Percentiles rank a stretch among this genome's conserved stretches.
Evolutionary conservation across 2,797 vertebrate genomes (phyloP).

Genomic region (Avahi laniger): DNA sequence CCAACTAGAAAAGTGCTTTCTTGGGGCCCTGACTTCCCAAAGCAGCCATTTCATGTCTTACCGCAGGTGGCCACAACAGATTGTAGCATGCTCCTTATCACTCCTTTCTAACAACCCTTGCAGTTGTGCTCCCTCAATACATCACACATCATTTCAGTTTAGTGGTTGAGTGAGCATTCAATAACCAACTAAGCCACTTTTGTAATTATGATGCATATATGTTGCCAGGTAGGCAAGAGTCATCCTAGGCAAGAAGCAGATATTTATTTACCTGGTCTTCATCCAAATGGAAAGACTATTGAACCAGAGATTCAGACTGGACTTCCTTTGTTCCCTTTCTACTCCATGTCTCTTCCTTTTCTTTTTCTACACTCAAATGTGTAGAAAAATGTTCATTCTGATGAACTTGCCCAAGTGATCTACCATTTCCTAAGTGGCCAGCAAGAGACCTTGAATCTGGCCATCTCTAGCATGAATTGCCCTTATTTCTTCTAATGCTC

Average conservation of each 20-base stretch:
- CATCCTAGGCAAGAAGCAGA: not conserved
- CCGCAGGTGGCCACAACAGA: not conserved
- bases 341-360: not conserved
- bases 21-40: not conserved
- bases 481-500: constrained; percentile 80
- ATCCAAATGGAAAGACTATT: not conserved
- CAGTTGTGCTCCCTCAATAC: not conserved
- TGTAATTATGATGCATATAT: not conserved
- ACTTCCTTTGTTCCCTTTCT: not conserved
- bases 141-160: not conserved
- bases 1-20: constrained; percentile 20
- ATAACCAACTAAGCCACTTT: not conserved
- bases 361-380: constrained; percentile 31
- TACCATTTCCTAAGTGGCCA: constrained; percentile 24
- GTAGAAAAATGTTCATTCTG: constrained; percentile 47
- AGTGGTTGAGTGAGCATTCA: not conserved
- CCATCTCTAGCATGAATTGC: constrained; percentile 75
- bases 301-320: not conserved
- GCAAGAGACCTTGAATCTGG: constrained; percentile 56
- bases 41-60: not conserved
- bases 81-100: not conserved
- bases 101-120: not conserved
- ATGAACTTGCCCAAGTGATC: constrained; percentile 33
- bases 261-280: constrained; percentile 1
- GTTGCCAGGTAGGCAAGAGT: not conserved